phyloP scores from a whole-genome alignment of 2,113 vertebrate species.

The Peromyscus polionotus region DNA sequence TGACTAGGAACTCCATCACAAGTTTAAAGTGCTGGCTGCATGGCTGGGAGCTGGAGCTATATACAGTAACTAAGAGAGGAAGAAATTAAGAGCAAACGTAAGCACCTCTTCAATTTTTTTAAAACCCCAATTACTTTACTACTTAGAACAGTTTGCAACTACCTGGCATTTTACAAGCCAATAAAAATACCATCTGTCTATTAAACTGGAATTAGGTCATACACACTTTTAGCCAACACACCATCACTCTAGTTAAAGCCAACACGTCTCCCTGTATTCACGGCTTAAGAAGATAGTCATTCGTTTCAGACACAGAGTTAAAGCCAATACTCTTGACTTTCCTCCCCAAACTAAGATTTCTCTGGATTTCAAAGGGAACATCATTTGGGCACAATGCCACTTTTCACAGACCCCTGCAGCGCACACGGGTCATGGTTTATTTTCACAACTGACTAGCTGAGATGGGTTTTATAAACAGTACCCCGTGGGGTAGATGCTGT shows the following conservation, averaged over 20 bases:
- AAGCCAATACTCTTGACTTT: conserved; percentile 46
- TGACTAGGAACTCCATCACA: background rate
- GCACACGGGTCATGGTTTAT: conserved; percentile 33
- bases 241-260: background rate
- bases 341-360: conserved; percentile 28
- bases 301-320: background rate
- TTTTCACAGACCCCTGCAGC: conserved; percentile 39
- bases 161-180: conserved; percentile 30
- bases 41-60: background rate
- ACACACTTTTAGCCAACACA: background rate
- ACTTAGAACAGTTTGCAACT: conserved; percentile 49
- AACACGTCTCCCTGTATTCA: background rate
- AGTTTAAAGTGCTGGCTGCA: background rate
- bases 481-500: background rate
- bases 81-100: conserved; percentile 16
- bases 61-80: background rate
- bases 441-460: conserved; percentile 44
- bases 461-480: conserved; percentile 57
- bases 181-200: conserved; percentile 54
- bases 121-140: background rate
- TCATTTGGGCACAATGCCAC: conserved; percentile 3
- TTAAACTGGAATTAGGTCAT: conserved; percentile 37
- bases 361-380: conserved; percentile 47
- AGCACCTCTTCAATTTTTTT: background rate
- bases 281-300: background rate